These are phyloP conservation scores for Heliothis peltigera DNA, from an alignment of 2,888 invertebrate species.

Conservation along the genomic window DNA sequence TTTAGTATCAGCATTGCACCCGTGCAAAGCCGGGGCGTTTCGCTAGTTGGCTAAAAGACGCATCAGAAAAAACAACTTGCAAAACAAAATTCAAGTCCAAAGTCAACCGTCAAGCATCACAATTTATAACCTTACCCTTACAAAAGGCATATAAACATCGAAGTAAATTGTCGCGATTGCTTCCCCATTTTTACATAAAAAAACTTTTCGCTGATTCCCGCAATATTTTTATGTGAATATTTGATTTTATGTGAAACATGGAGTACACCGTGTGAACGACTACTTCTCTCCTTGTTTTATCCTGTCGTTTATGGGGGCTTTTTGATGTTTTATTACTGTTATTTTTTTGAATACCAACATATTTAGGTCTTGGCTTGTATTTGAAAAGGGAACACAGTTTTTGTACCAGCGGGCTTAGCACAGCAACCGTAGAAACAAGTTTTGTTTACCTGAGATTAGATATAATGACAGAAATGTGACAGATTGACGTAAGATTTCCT, in stretches of 20 bases:
- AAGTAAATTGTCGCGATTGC: not conserved
- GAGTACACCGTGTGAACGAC: slow-evolving; percentile 9
- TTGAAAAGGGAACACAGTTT: too few relatives aligned
- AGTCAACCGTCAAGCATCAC: not conserved
- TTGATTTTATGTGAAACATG: slow-evolving; percentile 43
- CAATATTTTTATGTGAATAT: slow-evolving; percentile 43
- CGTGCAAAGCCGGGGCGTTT: too few relatives aligned
- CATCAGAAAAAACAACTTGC: too few relatives aligned
- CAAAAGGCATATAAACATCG: not conserved
- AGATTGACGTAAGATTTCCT: too few relatives aligned
- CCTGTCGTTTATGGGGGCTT: not conserved
- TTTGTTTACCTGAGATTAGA: too few relatives aligned
- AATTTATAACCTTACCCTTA: not conserved
- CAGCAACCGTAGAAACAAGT: too few relatives aligned
- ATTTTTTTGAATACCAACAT: slow-evolving; percentile 37
- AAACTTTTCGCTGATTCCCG: slow-evolving; percentile 17
- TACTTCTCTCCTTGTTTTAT: slow-evolving; percentile 8
- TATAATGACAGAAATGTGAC: too few relatives aligned
- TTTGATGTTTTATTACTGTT: slow-evolving; percentile 9
- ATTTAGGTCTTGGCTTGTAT: too few relatives aligned
- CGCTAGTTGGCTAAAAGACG: too few relatives aligned
- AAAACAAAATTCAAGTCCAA: not conserved
- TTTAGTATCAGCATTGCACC: too few relatives aligned
- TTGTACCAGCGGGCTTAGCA: too few relatives aligned
- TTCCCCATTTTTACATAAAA: not conserved